phyloP scores from a whole-genome alignment of 1,140 invertebrate species.

The Achroia grisella region DNA sequence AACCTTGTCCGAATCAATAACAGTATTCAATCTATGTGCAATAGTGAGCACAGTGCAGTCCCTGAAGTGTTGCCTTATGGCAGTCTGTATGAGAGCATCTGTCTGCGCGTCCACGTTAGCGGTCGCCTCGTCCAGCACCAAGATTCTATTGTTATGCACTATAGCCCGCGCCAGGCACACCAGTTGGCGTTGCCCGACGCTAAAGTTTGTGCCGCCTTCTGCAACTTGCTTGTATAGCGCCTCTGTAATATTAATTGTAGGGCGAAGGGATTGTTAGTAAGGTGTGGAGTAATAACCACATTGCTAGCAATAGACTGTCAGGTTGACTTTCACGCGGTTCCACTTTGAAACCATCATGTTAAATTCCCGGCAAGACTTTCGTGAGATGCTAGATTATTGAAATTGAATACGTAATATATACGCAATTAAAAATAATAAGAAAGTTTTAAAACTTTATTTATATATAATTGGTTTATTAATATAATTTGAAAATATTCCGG shows the following conservation, averaged over 20 bases:
- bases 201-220: slow-evolving; percentile 79
- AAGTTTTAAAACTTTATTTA: too few relatives aligned
- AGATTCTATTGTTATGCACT: slow-evolving; percentile 77
- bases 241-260: slow-evolving; percentile 13
- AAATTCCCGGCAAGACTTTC: too few relatives aligned
- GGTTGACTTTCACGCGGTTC: too few relatives aligned
- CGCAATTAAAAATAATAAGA: too few relatives aligned
- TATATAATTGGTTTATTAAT: too few relatives aligned
- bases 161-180: slow-evolving; percentile 85
- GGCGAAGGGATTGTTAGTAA: too few relatives aligned
- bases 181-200: slow-evolving; percentile 84
- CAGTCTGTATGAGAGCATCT: slow-evolving; percentile 81
- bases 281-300: too few relatives aligned
- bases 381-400: too few relatives aligned
- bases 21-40: slow-evolving; percentile 86
- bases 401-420: too few relatives aligned
- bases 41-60: slow-evolving; percentile 88
- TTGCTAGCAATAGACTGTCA: too few relatives aligned
- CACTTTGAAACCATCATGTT: too few relatives aligned
- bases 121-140: slow-evolving; percentile 84
- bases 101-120: slow-evolving; percentile 82
- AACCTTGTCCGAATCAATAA: slow-evolving; percentile 86
- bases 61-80: slow-evolving; percentile 79
- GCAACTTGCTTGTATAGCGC: slow-evolving; percentile 75
- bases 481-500: too few relatives aligned